phyloP scores from a whole-genome alignment of 2,113 vertebrate species.

The Melanotaenia duboulayi region DNA sequence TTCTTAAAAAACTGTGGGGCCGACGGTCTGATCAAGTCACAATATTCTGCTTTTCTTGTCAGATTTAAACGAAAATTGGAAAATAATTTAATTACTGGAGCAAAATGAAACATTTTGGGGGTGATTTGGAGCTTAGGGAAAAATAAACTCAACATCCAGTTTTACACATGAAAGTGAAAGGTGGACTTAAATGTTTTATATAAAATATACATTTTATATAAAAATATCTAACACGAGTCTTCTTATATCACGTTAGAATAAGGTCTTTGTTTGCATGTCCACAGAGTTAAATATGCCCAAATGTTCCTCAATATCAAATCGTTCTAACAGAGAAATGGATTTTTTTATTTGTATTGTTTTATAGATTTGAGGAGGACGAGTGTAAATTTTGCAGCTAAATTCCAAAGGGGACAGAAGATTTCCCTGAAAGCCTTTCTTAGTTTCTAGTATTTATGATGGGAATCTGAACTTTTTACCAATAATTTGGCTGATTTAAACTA shows the following conservation, averaged over 20 bases:
- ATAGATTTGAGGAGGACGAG: not conserved
- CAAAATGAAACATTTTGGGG: too few relatives aligned
- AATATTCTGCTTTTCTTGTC: not conserved
- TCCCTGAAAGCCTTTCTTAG: not conserved
- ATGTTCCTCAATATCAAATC: not conserved
- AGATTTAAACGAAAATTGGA: not conserved
- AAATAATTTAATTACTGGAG: not conserved
- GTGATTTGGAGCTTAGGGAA: too few relatives aligned
- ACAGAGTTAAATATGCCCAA: conserved; percentile 60
- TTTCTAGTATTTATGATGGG: too few relatives aligned
- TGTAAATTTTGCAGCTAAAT: not conserved
- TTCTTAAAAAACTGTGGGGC: too few relatives aligned
- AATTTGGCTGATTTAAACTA: not conserved
- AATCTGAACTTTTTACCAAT: not conserved
- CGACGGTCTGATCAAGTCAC: not conserved
- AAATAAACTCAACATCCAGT: not conserved
- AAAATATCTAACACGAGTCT: too few relatives aligned
- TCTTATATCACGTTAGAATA: not conserved
- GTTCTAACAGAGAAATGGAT: not conserved
- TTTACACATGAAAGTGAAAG: not conserved
- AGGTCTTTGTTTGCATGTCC: too few relatives aligned
- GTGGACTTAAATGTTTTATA: conserved; percentile 13
- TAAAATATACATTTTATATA: conserved; percentile 11
- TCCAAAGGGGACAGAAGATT: not conserved
- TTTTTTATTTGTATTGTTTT: not conserved